Conservation (phyloP, 2,888 invertebrate genomes). For the Archips xylosteana region DNA sequence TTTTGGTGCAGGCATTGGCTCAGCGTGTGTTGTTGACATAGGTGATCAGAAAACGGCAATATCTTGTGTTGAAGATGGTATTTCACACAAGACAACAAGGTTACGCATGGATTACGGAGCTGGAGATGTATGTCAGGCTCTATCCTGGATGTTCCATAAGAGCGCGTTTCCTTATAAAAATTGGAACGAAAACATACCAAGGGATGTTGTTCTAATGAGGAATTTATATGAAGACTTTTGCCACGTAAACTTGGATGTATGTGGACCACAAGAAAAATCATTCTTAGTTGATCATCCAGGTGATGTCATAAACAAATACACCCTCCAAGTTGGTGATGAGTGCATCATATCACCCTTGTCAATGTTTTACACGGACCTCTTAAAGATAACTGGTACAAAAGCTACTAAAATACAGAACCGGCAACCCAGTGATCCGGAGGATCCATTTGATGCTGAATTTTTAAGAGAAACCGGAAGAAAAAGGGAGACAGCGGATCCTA, state of each 20-base stretch:
- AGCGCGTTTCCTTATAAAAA: constrained; percentile 96
- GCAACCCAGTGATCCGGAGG: constrained; percentile 92
- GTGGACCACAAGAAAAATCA: constrained; percentile 94
- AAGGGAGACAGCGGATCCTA: constrained; percentile 75
- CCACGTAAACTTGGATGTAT: constrained; percentile 95
- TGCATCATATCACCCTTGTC: constrained; percentile 96
- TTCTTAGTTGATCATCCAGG: constrained; percentile 91
- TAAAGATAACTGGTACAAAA: constrained; percentile 93
- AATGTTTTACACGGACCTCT: constrained; percentile 94
- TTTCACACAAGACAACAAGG: constrained; percentile 95
- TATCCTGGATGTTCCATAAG: constrained; percentile 95
- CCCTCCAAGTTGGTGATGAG: constrained; percentile 95
- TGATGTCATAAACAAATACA: constrained; percentile 89
- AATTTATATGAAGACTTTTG: constrained; percentile 96
- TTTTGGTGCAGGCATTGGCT: constrained; percentile 84
- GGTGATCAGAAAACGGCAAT: constrained; percentile 98
- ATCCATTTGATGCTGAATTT: constrained; percentile 97
- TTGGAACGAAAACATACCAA: constrained; percentile 89
- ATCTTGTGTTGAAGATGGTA: constrained; percentile 98
- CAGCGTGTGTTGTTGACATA: constrained; percentile 97
- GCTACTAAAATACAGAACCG: constrained; percentile 91
- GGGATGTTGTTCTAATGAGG: constrained; percentile 92
- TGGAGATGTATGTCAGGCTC: constrained; percentile 95
- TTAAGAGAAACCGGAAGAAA: constrained; percentile 93
- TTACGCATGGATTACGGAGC: constrained; percentile 95